Percentiles rank a stretch among this genome's conserved stretches.
These are phyloP conservation scores for Lepus oiostolus DNA, from an alignment of 2,797 vertebrate genomes.

Conservation along the genomic window DNA sequence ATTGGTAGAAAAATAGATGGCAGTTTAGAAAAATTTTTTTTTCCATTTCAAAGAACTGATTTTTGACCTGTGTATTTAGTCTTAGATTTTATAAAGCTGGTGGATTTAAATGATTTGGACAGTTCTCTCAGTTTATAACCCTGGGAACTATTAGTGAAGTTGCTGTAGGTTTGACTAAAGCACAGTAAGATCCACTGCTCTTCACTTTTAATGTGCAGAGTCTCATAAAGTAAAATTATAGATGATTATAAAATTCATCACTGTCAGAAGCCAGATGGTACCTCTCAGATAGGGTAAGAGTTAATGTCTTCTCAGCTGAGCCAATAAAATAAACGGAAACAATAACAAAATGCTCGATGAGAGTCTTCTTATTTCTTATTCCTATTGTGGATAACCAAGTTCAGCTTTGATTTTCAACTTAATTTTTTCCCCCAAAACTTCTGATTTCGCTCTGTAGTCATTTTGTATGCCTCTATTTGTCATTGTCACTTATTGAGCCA, in stretches of 20 bases:
- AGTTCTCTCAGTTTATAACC: background rate
- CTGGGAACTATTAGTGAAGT: background rate
- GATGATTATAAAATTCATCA: constrained; percentile 50
- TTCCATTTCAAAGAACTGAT: background rate
- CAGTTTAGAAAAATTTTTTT: background rate
- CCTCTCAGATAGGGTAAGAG: background rate
- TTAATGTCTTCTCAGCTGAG: background rate
- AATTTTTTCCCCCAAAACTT: background rate
- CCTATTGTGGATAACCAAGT: background rate
- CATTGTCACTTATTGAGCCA: background rate
- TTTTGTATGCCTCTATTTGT: background rate
- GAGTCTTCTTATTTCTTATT: background rate
- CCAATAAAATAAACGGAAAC: constrained; percentile 41
- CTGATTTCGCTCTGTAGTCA: constrained; percentile 10
- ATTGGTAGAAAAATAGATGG: background rate
- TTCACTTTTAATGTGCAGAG: background rate
- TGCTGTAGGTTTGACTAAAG: background rate
- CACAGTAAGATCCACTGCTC: background rate
- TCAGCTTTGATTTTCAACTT: constrained; percentile 49
- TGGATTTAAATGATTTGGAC: background rate
- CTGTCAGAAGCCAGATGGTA: constrained; percentile 63
- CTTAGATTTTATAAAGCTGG: constrained; percentile 8
- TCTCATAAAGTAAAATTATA: constrained; percentile 67
- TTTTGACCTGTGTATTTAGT: background rate
- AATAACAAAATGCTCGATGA: background rate